Evolutionary conservation across 2,797 vertebrate species (phyloP).

Genomic region (Oreonectes daqikongensis): DNA sequence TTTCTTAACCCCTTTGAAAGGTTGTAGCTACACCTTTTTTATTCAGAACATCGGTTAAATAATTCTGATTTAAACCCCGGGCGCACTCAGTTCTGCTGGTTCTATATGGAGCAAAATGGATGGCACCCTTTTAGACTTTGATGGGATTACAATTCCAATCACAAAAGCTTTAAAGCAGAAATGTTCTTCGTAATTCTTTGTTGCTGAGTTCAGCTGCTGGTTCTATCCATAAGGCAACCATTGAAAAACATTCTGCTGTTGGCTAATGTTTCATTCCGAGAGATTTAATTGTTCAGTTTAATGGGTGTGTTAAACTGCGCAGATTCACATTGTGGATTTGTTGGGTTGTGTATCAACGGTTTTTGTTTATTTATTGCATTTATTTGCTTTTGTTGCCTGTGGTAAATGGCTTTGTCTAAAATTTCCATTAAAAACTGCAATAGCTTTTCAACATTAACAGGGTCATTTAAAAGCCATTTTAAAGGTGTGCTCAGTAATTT

Average conservation of each 20-base stretch:
- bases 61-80: constrained; percentile 25
- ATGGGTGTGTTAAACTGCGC: constrained; percentile 12
- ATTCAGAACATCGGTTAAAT: constrained; percentile 43
- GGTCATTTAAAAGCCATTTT: constrained; percentile 7
- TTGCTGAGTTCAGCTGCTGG: constrained; percentile 20
- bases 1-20: constrained; percentile 8
- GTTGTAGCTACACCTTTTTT: constrained; percentile 27
- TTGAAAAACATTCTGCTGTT: constrained; percentile 29
- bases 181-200: neutral
- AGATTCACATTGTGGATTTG: constrained; percentile 24
- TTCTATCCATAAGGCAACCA: neutral
- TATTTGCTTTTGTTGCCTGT: constrained; percentile 16
- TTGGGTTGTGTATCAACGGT: neutral
- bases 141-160: constrained; percentile 29
- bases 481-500: neutral
- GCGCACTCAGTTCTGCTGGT: constrained; percentile 3
- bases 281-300: constrained; percentile 32
- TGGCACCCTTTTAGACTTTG: constrained; percentile 20
- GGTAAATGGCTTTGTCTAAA: constrained; percentile 22
- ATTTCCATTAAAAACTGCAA: constrained; percentile 22
- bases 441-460: constrained; percentile 22
- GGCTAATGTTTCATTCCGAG: constrained; percentile 19
- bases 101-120: constrained; percentile 26
- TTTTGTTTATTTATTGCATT: constrained; percentile 26
- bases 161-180: constrained; percentile 1